phyloP scores from a whole-genome alignment of 1,140 invertebrate genomes.

The Drosophila arawakana region DNA sequence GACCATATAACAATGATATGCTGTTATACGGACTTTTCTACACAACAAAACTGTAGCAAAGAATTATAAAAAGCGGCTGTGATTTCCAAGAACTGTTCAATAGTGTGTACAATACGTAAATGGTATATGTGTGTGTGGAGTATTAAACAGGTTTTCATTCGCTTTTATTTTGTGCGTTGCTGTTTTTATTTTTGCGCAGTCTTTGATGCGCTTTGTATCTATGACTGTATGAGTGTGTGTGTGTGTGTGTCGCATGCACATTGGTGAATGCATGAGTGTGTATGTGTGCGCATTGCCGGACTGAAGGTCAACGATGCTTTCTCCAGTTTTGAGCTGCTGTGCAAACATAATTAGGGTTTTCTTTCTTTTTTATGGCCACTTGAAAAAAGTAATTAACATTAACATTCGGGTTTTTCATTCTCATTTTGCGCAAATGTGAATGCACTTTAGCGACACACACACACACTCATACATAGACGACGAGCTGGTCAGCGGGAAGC shows the following conservation, averaged over 20 bases:
- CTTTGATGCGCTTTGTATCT: conserved; percentile 56
- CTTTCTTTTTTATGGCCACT: conserved; percentile 49
- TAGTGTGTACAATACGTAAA: conserved; percentile 4
- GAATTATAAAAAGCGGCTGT: conserved; percentile 44
- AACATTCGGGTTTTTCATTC: conserved; percentile 40
- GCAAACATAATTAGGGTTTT: conserved; percentile 53
- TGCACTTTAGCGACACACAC: conserved; percentile 37
- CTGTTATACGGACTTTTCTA: conserved; percentile 46
- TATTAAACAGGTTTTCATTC: conserved; percentile 57
- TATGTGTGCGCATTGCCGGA: conserved; percentile 12
- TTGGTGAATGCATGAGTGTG: conserved; percentile 1
- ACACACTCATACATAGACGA: conserved; percentile 1
- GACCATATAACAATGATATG: conserved; percentile 35
- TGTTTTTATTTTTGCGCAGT: conserved; percentile 48
- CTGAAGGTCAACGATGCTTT: conserved; percentile 63
- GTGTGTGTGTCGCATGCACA: conserved; percentile 16
- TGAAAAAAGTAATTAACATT: conserved; percentile 61
- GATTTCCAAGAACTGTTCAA: conserved; percentile 56
- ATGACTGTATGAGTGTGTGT: conserved; percentile 6
- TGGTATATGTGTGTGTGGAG: conserved; percentile 25
- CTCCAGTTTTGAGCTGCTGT: conserved; percentile 45
- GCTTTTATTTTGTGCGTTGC: conserved; percentile 41
- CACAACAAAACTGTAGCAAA: conserved; percentile 59
- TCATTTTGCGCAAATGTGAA: conserved; percentile 43
- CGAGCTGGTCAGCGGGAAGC: conserved; percentile 23